Evolutionary conservation across 2,113 vertebrate species (phyloP), one percentile per base, ranked within the genome.

Genomic region (Brachyhypopomus occidentalis): DNA sequence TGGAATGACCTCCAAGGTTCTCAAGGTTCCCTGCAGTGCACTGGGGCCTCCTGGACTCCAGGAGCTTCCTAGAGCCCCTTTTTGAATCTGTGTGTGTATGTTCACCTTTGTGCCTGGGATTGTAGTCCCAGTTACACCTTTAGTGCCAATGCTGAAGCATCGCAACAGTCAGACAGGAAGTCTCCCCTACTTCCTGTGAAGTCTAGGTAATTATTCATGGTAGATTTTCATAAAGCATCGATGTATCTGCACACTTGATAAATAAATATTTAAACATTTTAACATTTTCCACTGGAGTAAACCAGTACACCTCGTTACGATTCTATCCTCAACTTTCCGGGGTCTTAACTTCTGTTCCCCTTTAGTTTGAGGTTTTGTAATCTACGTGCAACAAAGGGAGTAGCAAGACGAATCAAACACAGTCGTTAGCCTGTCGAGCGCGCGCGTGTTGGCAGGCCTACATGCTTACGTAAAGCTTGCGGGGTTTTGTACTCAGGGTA

Each of bases 401-500:
- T 22, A 41, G 27, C 14, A 19, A 22, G 66, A n/a, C 45, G 19
- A 22, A 41, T 70, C 36, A 41, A 70, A 62, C 7, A 3, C 34
- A 55, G 56, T 14, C 34, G 70, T 73, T 79, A 6, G 78, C 60
- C 16, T 73, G 70, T 71, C 30, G 30, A 30, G 2, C 38, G 59
- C 52, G 59, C 52, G 78, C 63, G 64, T 19, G 60, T 27, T 74
- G 45, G 45, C 76, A 67, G 45, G 63, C 76, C n/a, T 74, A 34
- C 38, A 48, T 64, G 70, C 78, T 48, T 80, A 80, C 60, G 8
- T 74, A 72, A 74, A 80, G 70, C 60, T 45, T 66, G 79, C 73
- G 71, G 79, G 71, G 5, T 80, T 67, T 80, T 63, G 58, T 63
- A 73, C 23, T 72, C 79, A 62, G 73, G 75, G 87, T 78, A 88